Conservation (phyloP, 2,888 invertebrate species). For the Polydrusus pterygomalis region DNA sequence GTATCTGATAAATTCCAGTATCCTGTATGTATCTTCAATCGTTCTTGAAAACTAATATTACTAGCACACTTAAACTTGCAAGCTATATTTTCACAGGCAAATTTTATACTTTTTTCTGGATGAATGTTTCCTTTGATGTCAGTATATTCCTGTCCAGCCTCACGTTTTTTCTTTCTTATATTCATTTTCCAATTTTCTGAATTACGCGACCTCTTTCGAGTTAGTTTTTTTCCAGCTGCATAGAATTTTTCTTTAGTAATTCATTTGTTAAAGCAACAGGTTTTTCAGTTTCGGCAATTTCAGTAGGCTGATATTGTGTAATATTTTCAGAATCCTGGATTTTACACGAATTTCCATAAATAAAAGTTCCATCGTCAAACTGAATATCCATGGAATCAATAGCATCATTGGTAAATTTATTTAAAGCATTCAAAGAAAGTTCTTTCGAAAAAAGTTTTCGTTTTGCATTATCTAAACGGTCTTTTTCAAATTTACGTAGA, state of each 20-base stretch:
- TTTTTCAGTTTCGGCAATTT: no score
- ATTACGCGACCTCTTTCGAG: conserved; percentile 13
- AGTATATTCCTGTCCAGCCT: conserved; percentile 8
- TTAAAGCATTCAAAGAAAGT: no score
- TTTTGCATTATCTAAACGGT: neutral
- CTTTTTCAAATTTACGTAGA: no score
- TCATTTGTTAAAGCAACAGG: neutral
- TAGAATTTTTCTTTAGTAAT: neutral
- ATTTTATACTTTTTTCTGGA: neutral
- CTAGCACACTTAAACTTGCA: neutral
- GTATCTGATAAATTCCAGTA: neutral
- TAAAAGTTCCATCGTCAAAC: neutral
- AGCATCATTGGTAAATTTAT: neutral
- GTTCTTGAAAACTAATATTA: neutral
- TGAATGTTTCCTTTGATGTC: conserved; percentile 5
- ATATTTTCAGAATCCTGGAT: neutral
- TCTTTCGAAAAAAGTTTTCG: neutral
- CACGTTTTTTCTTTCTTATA: conserved; percentile 15
- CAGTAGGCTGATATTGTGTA: neutral
- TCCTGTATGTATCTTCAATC: neutral
- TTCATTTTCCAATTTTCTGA: conserved; percentile 17
- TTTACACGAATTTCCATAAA: no score
- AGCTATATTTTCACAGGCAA: neutral
- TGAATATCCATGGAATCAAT: neutral
- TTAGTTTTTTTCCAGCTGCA: neutral